Percentiles rank a stretch among this genome's conserved stretches.
These are phyloP conservation scores for Danaus plexippus DNA, from an alignment of 1,140 invertebrate genomes.

Conservation along the genomic window DNA sequence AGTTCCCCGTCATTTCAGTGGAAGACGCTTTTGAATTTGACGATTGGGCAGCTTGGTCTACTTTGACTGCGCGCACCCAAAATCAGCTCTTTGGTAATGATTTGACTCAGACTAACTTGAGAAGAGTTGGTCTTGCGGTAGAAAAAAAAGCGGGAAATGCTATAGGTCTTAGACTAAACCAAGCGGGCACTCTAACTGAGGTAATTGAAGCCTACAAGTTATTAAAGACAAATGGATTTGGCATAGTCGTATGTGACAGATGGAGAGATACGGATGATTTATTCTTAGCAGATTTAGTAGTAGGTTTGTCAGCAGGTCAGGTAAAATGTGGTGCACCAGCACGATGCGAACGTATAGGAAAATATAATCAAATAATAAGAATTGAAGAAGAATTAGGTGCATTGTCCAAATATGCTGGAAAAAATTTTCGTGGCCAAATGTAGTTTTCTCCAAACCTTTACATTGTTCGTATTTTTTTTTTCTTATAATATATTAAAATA, in stretches of 20 bases:
- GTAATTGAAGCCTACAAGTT: slow-evolving; percentile 93
- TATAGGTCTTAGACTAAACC: slow-evolving; percentile 96
- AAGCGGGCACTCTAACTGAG: slow-evolving; percentile 96
- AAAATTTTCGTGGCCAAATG: slow-evolving; percentile 82
- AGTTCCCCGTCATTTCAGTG: slow-evolving; percentile 95
- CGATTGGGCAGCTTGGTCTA: slow-evolving; percentile 94
- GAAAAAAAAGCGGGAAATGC: slow-evolving; percentile 97
- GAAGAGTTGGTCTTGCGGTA: slow-evolving; percentile 91
- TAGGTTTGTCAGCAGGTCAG: slow-evolving; percentile 95
- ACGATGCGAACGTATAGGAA: slow-evolving; percentile 95
- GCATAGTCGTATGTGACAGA: slow-evolving; percentile 93
- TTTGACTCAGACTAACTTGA: slow-evolving; percentile 87
- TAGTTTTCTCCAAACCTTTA: slow-evolving; percentile 3
- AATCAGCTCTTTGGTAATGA: slow-evolving; percentile 96
- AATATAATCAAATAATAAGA: slow-evolving; percentile 98
- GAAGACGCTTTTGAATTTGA: slow-evolving; percentile 98
- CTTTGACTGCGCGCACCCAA: slow-evolving; percentile 79
- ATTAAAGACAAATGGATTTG: slow-evolving; percentile 93
- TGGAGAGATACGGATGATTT: slow-evolving; percentile 97
- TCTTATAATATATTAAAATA: too few species aligned
- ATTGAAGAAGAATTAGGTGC: slow-evolving; percentile 97
- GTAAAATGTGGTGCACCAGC: slow-evolving; percentile 98
- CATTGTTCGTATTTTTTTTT: too few species aligned
- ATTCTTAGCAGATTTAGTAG: slow-evolving; percentile 98
- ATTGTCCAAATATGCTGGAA: slow-evolving; percentile 92